Evolutionary conservation across 2,113 vertebrate genomes (phyloP).

Genomic region (Thunnus maccoyii): DNA sequence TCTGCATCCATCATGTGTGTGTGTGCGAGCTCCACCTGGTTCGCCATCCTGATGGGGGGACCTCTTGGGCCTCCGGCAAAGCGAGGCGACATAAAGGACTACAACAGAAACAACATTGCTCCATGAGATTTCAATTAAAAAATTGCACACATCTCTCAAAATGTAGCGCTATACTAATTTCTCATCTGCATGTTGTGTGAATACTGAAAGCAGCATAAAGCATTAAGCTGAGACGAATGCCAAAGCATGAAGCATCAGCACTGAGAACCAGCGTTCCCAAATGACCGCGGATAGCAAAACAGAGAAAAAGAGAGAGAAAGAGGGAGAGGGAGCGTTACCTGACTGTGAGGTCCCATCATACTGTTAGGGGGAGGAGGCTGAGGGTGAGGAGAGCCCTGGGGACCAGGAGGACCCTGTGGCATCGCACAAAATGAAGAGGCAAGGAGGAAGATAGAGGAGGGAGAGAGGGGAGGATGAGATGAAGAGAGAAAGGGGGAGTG

Average conservation of each 20-base stretch:
- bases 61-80: conserved; percentile 96
- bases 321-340: conserved; percentile 88
- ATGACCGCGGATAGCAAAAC: conserved; percentile 60
- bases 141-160: not conserved
- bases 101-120: conserved; percentile 77
- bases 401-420: conserved; percentile 98
- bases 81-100: conserved; percentile 99
- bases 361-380: conserved; percentile 99
- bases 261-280: conserved; percentile 59
- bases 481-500: conserved; percentile 31
- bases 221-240: conserved; percentile 69
- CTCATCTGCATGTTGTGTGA: conserved; percentile 14
- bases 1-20: not conserved
- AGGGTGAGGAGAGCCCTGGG: conserved; percentile 99
- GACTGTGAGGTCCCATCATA: conserved; percentile 99
- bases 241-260: conserved; percentile 76
- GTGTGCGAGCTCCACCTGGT: conserved; percentile 87
- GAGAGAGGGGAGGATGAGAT: conserved; percentile 41
- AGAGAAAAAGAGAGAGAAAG: conserved; percentile 47
- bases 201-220: conserved; percentile 53
- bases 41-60: conserved; percentile 97
- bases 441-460: conserved; percentile 46
- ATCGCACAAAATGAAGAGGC: conserved; percentile 83
- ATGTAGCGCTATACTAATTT: not conserved
- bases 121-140: conserved; percentile 9